Evolutionary conservation across 2,113 vertebrate species (phyloP).

Genomic region (pig (Sus scrofa)): DNA sequence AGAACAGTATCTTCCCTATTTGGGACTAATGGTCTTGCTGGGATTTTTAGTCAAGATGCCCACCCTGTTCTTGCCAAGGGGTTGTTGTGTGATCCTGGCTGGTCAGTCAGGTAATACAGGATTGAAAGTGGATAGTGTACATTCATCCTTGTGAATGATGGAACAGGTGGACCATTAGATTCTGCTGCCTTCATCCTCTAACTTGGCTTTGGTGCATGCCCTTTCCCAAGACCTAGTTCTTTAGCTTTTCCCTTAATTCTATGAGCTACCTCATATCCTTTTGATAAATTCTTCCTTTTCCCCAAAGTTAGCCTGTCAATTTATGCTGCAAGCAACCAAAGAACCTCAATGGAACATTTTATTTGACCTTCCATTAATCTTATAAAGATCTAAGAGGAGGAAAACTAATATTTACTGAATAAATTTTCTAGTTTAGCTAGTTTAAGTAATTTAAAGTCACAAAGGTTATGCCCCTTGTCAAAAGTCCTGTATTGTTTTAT

Average conservation of each 20-base stretch:
- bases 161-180: neutral
- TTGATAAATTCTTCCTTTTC: neutral
- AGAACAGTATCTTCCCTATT: neutral
- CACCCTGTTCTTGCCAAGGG: neutral
- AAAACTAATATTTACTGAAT: neutral
- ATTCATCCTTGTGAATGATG: neutral
- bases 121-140: neutral
- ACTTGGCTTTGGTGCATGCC: neutral
- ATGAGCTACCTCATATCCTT: neutral
- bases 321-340: neutral
- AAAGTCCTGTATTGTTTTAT: neutral
- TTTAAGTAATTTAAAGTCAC: constrained; percentile 30
- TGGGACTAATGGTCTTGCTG: neutral
- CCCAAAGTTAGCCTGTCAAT: neutral
- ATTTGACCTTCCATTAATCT: neutral
- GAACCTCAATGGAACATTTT: neutral
- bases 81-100: neutral
- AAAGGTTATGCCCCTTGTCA: neutral
- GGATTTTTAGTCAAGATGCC: neutral
- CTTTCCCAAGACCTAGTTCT: neutral
- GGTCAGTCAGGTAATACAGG: neutral
- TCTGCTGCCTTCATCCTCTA: neutral
- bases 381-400: neutral
- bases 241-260: neutral
- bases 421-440: constrained; percentile 9